Base-by-base conservation (phyloP, 1,140 invertebrate species). In the Cecropterus lyciades region DNA sequence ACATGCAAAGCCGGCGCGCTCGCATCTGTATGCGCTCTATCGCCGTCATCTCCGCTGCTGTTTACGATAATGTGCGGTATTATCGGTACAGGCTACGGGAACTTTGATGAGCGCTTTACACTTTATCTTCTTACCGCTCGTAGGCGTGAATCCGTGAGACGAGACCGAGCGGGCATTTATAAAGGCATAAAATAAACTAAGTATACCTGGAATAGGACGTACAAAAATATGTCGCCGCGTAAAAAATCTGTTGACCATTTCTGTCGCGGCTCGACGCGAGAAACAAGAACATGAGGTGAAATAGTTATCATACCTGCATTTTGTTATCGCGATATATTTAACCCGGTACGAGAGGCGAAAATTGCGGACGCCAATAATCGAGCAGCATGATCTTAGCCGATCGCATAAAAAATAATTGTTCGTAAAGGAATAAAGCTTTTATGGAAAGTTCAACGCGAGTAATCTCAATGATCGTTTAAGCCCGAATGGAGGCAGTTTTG, bases 1-100 rank as follows among this genome's bases (percentile, higher is more conserved):
- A 62, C 51, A 60, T 69, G 69, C 69, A 68, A 63, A 65, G 66
- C 65, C 53, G 65, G 66, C 64, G 53, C 46, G 52, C 56, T 51
- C 43, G 48, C 51, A 56, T 62, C 57, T 52, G 45, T 43, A 53
- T 70, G 52, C 67, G 52, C 27, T 62, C 30, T 62, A 66, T 64
- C 65, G 64, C 68, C 62, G 57, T 73, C 67, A 67, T 60, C 63
- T 64, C 46, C 48, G 43, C 62, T 56, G 51, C 64, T 62, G 30
- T 45, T 60, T 73, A 65, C 67, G 62, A 66, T 75, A 65, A 42
- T 57, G 56, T 40, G 30, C 15, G 14, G 15, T 60, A 48, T 33
- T 48, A 37, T 48, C 57, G 43, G 14, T 40, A 40, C 52, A 14
- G 45, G 27, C 16, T n/a, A 57, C n/a, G 13, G 40, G 55, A 45